A percentile compares a stretch with the other conserved stretches of the same genome.
phyloP scores from a whole-genome alignment of 64 coral and sea anemone genomes.

The Stylophora pistillata region DNA sequence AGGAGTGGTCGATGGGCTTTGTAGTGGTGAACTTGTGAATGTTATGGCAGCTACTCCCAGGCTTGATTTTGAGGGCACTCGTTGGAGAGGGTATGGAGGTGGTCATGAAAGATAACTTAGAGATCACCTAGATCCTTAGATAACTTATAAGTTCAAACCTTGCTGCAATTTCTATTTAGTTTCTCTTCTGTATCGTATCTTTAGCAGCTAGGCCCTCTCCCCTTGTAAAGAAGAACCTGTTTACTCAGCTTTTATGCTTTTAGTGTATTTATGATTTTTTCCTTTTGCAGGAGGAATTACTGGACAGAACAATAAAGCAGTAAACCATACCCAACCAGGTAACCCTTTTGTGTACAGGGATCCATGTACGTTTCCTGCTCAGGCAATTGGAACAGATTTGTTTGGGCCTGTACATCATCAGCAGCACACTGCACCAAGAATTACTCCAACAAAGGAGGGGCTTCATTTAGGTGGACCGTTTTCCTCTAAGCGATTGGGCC shows the following conservation, averaged over 20 bases:
- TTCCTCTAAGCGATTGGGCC: not conserved
- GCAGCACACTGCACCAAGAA: not conserved
- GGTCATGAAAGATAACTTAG: too few species aligned
- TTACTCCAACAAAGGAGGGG: not conserved
- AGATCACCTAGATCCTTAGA: too few species aligned
- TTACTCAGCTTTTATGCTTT: not conserved
- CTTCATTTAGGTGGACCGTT: not conserved
- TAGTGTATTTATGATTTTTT: not conserved
- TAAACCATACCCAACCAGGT: not conserved
- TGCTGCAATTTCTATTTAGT: too few species aligned
- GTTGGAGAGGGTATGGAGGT: too few species aligned
- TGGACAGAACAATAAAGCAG: not conserved
- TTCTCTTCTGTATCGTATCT: too few species aligned
- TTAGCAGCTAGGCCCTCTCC: too few species aligned
- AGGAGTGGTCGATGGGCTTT: too few species aligned
- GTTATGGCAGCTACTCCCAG: too few species aligned
- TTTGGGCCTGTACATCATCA: not conserved
- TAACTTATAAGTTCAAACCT: too few species aligned
- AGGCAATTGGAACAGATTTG: not conserved
- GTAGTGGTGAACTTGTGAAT: too few species aligned
- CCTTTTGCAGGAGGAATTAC: not conserved
- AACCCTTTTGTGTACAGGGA: constrained; percentile 20
- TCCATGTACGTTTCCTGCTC: not conserved
- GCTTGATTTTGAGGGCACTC: too few species aligned
- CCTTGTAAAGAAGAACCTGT: too few species aligned